Base-by-base conservation (phyloP, 2,797 vertebrate genomes). In the Lophotriccus pileatus region DNA sequence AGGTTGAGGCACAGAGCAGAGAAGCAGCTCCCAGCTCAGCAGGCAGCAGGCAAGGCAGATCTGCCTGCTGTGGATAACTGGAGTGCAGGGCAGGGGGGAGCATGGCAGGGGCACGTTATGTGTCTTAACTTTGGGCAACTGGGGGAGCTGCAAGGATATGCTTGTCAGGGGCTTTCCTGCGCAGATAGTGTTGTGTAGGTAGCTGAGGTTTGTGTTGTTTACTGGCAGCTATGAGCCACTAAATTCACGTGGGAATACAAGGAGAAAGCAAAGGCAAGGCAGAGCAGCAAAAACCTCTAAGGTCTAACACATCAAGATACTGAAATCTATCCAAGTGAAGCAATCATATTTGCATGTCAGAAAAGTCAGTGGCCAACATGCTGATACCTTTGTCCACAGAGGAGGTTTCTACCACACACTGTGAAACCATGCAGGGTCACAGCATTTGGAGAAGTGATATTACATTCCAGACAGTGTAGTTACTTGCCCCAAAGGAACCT, bases 401-500 rank as follows among this genome's bases (percentile, higher is more conserved):
- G 58, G 22, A 75, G 39, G 58, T 83, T 80, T 85, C 83, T 80
- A 73, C 73, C 49, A 28, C 56, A 6, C 1, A 0, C 49, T 81
- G 50, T 85, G 87, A 92, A 91, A 89, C 50, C 17, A 4, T 2
- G 1, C 24, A 47, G 0, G 4, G 81, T 62, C 87, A 76, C 30
- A 50, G 14, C 5, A 1, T 14, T 87, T 21, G 23, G 47, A 90
- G 55, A 85, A 74, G 32, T 7, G 55, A 58, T 84, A 64, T 55
- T 85, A 27, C 53, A 62, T 85, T 89, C 86, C 90, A 90, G 75
- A 34, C 59, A 21, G 70, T 12, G 50, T 87, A 73, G 89, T 49
- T 92, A 74, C 77, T 77, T 89, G 76, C 79, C 68, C 50, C 69
- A 62, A 36, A 94, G 76, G 62, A 96, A 66, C 78, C 93, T 89